These are phyloP conservation scores for Eulemur coronatus DNA, from an alignment of 2,797 vertebrate species.

Conservation along the genomic window DNA sequence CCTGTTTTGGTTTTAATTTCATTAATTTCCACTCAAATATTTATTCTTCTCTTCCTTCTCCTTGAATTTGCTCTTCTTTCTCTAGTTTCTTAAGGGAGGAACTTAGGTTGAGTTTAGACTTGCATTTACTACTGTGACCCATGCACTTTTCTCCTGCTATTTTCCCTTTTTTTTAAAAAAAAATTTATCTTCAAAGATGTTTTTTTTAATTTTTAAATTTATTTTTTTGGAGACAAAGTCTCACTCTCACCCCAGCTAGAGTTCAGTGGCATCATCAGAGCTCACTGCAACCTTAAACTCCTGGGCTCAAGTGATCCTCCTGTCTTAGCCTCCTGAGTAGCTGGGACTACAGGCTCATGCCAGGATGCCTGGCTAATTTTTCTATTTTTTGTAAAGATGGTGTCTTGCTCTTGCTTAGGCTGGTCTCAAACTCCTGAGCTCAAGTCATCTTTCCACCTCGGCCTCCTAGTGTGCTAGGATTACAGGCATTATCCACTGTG, in stretches of 20 bases:
- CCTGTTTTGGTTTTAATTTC: not conserved
- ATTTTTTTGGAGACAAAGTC: too few relatives aligned
- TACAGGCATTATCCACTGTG: too few relatives aligned
- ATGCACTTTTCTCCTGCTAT: not conserved
- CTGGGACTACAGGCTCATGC: too few relatives aligned
- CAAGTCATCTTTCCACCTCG: too few relatives aligned
- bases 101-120: not conserved
- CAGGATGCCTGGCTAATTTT: too few relatives aligned
- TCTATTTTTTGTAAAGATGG: too few relatives aligned
- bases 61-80: not conserved
- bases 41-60: not conserved
- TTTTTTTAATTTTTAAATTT: too few relatives aligned
- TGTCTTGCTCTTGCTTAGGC: too few relatives aligned
- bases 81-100: not conserved
- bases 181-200: too few relatives aligned
- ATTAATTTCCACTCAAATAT: not conserved
- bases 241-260: not conserved
- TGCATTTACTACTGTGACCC: not conserved
- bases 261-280: not conserved
- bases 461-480: too few relatives aligned
- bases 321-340: too few relatives aligned
- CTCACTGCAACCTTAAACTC: not conserved
- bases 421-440: too few relatives aligned
- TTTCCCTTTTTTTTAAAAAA: not conserved
- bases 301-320: not conserved